Percentiles rank a stretch among this genome's conserved stretches.
Evolutionary conservation across 1,140 invertebrate genomes (phyloP).

Genomic region (Pseudomyrmex flavicornis): DNA sequence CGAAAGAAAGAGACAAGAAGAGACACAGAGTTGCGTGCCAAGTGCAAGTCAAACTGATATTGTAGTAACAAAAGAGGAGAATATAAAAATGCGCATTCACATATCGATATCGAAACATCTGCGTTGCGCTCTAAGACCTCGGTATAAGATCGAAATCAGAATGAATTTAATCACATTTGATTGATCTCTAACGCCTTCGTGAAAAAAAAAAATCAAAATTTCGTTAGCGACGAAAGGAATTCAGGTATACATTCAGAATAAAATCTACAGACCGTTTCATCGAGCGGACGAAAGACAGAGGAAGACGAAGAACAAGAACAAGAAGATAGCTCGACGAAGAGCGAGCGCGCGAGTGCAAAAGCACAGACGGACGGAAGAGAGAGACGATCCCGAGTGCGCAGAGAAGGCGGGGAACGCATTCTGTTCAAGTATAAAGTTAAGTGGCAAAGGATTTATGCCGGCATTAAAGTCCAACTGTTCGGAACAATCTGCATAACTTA

Average conservation of each 20-base stretch:
- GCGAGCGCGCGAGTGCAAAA: neutral
- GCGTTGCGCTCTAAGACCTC: too few species aligned
- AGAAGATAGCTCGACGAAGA: conserved; percentile 13
- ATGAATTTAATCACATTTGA: too few species aligned
- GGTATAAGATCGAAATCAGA: too few species aligned
- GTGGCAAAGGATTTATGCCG: conserved; percentile 83
- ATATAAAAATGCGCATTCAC: neutral
- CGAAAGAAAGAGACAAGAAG: conserved; percentile 22
- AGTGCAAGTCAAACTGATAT: too few species aligned
- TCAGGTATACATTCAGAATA: neutral
- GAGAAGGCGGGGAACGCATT: conserved; percentile 58
- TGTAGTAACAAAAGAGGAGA: neutral
- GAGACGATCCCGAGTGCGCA: neutral
- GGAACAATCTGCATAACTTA: conserved; percentile 84
- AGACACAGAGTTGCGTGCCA: neutral
- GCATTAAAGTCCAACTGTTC: conserved; percentile 84
- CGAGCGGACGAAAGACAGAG: neutral
- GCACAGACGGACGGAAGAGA: neutral
- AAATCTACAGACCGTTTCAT: neutral
- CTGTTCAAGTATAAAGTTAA: conserved; percentile 82
- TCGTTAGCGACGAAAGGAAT: conserved; percentile 3
- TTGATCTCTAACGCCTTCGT: too few species aligned
- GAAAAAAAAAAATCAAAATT: conserved; percentile 17
- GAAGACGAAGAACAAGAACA: neutral
- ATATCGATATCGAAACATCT: too few species aligned